Base-by-base conservation (phyloP, 2,888 invertebrate genomes). In the Proisotoma minuta region DNA sequence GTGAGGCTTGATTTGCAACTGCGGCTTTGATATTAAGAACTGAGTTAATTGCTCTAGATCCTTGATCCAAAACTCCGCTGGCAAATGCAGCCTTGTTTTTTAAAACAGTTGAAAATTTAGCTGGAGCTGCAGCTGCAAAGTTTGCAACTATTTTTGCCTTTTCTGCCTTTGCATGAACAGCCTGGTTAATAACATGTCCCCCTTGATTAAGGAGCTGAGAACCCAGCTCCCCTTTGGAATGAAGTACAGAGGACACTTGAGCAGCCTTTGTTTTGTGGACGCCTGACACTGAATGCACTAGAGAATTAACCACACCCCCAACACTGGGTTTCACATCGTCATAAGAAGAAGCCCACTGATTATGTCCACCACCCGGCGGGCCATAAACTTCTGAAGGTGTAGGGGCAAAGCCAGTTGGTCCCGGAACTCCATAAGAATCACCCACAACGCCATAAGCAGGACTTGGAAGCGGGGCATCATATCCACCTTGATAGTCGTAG, bases 1-100 rank as follows among this genome's bases (percentile, higher is more conserved):
- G 15, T 3, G 53, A 54, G 5, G 53, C 53, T 54, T 54, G 53
- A 22, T 54, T 54, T 2, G 39, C 53, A 22, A 34, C 23, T 2
- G n/a, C 8, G 3, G 53, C 29, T 23, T 54, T 54, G 22, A 54
- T 29, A 20, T n/a, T 20, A 4, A 54, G 18, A 8, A 34, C 29
- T 20, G 53, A 28, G 3, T 8, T 39, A 2, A 54, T 3, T n/a
- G 27, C 29, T 23, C 29, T 29, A 15, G 28, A 27, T 5, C 39
- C 22, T 5, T 29, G 39, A 39, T 27, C 53, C 29, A 54, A 39
- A 20, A 29, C 27, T n/a, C 28, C 53, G 2, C 39, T 28, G 23
- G 53, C 53, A 12, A 54, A 20, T n/a, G n/a, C 3, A 8, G 53
- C 53, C 29, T 54, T 54, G 18, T 5, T 18, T 10, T 39, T 29